Percentiles rank a stretch among this genome's conserved stretches.
Evolutionary conservation across 2,113 vertebrate genomes (phyloP).

Genomic region (Ciconia boyciana): DNA sequence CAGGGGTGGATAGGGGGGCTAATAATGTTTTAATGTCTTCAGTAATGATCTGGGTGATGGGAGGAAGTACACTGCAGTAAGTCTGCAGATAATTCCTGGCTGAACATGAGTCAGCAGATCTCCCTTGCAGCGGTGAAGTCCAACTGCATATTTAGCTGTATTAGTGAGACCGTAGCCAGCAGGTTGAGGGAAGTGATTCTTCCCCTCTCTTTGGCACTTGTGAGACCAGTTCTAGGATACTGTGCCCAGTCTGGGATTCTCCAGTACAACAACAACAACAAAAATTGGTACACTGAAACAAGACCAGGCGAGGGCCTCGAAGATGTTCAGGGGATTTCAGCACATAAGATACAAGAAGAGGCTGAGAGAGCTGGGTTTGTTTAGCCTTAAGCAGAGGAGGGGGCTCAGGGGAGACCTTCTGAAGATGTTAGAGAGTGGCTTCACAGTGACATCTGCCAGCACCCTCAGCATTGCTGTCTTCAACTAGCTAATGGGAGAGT

Average conservation of each 20-base stretch:
- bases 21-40: not conserved
- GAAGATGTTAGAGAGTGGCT: not conserved
- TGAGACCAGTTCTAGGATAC: not conserved
- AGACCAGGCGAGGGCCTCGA: not conserved
- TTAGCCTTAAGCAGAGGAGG: not conserved
- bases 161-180: not conserved
- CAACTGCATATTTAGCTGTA: not conserved
- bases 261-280: not conserved
- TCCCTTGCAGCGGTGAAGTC: not conserved
- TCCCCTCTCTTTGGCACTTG: not conserved
- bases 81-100: not conserved
- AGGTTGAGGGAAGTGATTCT: not conserved
- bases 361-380: not conserved
- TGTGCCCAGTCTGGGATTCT: not conserved
- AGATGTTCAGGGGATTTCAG: not conserved
- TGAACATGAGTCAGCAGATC: not conserved
- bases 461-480: not conserved
- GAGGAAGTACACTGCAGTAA: not conserved
- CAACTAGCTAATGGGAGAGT: not conserved
- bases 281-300: not conserved
- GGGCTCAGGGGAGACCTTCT: not conserved
- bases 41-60: not conserved
- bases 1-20: not conserved
- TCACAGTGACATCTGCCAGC: not conserved
- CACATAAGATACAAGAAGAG: not conserved